Evolutionary conservation across 2,797 vertebrate species (phyloP), one percentile per base, ranked within the genome.

Genomic region (Lepus oiostolus): DNA sequence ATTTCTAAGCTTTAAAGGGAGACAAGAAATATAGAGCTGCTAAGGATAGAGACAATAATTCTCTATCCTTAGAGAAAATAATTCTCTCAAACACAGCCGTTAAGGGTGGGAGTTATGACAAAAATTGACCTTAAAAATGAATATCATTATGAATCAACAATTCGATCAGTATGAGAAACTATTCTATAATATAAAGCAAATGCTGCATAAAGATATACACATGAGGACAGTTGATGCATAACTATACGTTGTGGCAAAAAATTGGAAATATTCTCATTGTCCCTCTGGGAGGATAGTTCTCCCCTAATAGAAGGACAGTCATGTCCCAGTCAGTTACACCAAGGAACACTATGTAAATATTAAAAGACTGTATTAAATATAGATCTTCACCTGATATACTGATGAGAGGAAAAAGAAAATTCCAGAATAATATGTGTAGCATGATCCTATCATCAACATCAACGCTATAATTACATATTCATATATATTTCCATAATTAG

Each of bases 351-450:
- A 3, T 42, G 32, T 60, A 80, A 28, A 21, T 26, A 62, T 62
- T 75, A 67, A 87, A 95, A 96, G 76, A 54, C 24, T 77, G 16
- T 92, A 30, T 35, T 94, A 70, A 76, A 81, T 81, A 68, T 32
- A 68, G 38, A 84, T 2, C 9, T 85, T 95, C 93, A 21, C 26
- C 58, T 88, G 70, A 93, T 38, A 88, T 54, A 90, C 2, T 52
- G 4, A 21, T 12, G 87, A 85, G n/a, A 88, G 7, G 67, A 82
- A 67, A 89, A 92, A 67, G 28, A 88, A 72, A 87, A 75, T 79
- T 89, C 38, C 60, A 87, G 42, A 92, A 60, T 74, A 93, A 80
- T 81, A 21, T 28, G n/a, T 63, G 58, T 12, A 70, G 42, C 67
- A 68, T 54, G 58, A 94, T 35, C 30, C 28, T 85, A 42, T 58